Percentiles rank a stretch among this genome's conserved stretches.
These are phyloP conservation scores for Dicrostonyx torquatus DNA, from an alignment of 2,797 vertebrate genomes.

Conservation along the genomic window DNA sequence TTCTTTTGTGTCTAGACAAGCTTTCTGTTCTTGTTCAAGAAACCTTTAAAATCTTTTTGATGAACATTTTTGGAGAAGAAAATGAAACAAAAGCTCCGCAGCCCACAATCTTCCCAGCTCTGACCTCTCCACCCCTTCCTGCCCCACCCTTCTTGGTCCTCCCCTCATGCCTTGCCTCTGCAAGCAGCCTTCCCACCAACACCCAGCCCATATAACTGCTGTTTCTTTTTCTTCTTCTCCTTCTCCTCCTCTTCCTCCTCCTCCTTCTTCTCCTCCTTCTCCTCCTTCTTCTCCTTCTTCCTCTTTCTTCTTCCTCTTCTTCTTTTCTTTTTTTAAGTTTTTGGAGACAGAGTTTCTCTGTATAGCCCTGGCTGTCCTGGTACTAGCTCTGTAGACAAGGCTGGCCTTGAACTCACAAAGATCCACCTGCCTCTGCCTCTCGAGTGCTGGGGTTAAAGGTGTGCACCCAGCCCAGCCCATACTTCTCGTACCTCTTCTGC, in stretches of 20 bases:
- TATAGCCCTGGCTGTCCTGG: too few species aligned
- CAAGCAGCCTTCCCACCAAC: neutral
- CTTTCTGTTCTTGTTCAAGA: neutral
- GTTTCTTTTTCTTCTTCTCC: too few species aligned
- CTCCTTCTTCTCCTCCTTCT: too few species aligned
- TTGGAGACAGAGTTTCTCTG: too few species aligned
- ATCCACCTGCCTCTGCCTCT: too few species aligned
- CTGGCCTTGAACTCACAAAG: too few species aligned
- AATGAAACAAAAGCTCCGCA: neutral
- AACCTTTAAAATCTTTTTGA: neutral
- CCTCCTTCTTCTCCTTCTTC: too few species aligned
- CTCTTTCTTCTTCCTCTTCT: too few species aligned
- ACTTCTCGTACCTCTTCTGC: neutral
- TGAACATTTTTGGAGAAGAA: neutral
- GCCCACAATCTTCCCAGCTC: neutral
- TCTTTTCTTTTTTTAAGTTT: too few species aligned
- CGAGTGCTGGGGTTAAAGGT: too few species aligned
- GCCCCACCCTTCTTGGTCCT: neutral
- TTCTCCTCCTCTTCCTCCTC: fast-evolving
- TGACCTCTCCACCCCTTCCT: neutral
- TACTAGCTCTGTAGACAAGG: too few species aligned
- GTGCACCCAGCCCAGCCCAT: neutral
- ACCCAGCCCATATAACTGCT: neutral
- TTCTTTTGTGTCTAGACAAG: neutral
- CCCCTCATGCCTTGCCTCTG: neutral